Evolutionary conservation across 35 echinoderm and acorn worm species (phyloP), one percentile per base, ranked within the genome.

Genomic region (Holothuria glaberrima): DNA sequence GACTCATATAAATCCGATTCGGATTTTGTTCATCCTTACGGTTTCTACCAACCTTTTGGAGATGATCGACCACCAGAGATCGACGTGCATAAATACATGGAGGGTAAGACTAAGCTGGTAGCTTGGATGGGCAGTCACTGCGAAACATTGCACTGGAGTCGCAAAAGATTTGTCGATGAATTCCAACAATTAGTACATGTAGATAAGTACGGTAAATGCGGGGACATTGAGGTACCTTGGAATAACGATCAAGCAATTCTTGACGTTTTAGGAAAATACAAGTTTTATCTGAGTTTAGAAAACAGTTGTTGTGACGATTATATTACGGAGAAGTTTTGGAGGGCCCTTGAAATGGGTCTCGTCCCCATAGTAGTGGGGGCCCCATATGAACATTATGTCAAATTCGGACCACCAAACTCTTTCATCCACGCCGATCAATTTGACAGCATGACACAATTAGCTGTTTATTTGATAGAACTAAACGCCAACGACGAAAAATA

Each of bases 261-360:
- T 5, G 32, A 84, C 2, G 32, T 61, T 33, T 84, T 84, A 61
- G 59, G 66, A 31, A 82, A 71, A 18, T 91, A 91, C 21, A 93
- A 89, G 48, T 93, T 93, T 30, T 69, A 59, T 62, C 50, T 93
- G 14, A 71, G 86, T 20, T 88, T 93, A 38, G 91, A 93, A 44
- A 93, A 93, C 52, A 88, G 86, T 52, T 75, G 75, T 17, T 93
- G 91, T 48, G 87, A 88, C 4, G 91, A 93, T 52, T 93, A 93
- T 61, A 93, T 93, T 19, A 93, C 91, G 0, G 91, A 93, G 38
- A 93, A 93, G 44, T 89, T 93, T 41, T 93, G 91, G 91, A 6
- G 70, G 33, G 52, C 87, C 30, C 22, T 75, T 9, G 66, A 59
- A 28, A 50, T 59, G 38, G 36, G 69, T 26, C 44, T 83, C 9